Conservation (phyloP, 1,140 invertebrate genomes). For the Andricus grossulariae region DNA sequence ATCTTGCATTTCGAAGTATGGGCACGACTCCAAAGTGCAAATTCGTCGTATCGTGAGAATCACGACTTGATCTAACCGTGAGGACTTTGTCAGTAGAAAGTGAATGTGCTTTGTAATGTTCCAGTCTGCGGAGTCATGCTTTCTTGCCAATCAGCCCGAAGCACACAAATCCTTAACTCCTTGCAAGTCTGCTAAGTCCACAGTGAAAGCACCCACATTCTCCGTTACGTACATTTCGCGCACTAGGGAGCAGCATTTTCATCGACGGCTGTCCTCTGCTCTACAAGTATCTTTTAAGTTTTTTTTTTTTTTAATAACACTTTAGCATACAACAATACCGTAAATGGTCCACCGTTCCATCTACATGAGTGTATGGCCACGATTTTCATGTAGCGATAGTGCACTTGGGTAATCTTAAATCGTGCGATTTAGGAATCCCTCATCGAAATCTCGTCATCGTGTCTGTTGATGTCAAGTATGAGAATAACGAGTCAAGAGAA, state of each 20-base stretch:
- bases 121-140: constrained; percentile 12
- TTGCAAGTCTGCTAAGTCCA: neutral
- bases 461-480: no score
- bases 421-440: no score
- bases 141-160: constrained; percentile 15
- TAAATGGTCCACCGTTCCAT: no score
- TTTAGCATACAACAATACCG: neutral
- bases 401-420: no score
- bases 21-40: constrained; percentile 28
- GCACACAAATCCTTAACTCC: constrained; percentile 15
- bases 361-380: no score
- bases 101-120: constrained; percentile 28
- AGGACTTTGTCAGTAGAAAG: constrained; percentile 30
- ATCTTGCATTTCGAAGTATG: constrained; percentile 9
- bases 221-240: constrained; percentile 50
- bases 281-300: neutral
- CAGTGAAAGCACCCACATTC: constrained; percentile 19
- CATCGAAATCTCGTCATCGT: no score
- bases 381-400: no score
- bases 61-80: constrained; percentile 3
- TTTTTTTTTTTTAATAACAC: neutral
- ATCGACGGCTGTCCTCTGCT: neutral
- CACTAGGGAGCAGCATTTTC: constrained; percentile 40
- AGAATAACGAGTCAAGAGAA: no score
- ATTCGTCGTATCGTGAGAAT: constrained; percentile 28